Percentiles rank a stretch among this genome's conserved stretches.
phyloP scores from a whole-genome alignment of 1,140 invertebrate species.

The Pseudomyrmex cubaensis region DNA sequence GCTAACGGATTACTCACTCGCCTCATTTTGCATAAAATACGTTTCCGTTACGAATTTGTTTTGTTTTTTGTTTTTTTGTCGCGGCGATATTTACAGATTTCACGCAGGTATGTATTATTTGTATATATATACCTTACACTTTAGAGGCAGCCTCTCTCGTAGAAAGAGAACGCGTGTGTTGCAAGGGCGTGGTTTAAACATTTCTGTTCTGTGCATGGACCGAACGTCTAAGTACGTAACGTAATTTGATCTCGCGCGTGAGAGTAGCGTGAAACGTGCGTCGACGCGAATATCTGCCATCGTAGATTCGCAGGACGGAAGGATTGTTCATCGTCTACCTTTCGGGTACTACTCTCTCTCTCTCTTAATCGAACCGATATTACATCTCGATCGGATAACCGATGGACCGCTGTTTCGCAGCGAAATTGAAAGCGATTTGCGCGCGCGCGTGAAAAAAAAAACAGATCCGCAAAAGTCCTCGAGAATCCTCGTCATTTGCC shows the following conservation, averaged over 20 bases:
- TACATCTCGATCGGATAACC: conserved; percentile 7
- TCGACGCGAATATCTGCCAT: conserved; percentile 3
- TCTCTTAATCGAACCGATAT: conserved; percentile 36
- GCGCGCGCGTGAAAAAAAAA: not conserved
- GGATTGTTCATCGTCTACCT: conserved; percentile 29
- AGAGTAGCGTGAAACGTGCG: conserved; percentile 38
- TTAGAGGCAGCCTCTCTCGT: conserved; percentile 13
- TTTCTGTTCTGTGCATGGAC: conserved; percentile 36
- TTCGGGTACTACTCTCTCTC: conserved; percentile 31
- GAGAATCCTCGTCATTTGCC: no score
- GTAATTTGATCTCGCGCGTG: conserved; percentile 5
- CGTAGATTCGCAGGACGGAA: conserved; percentile 14
- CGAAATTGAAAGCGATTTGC: conserved; percentile 2
- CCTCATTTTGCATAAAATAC: conserved; percentile 70
- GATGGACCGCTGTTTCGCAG: conserved; percentile 1
- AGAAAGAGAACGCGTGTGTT: conserved; percentile 37
- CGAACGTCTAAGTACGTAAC: not conserved
- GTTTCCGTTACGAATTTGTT: conserved; percentile 50
- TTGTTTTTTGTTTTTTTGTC: conserved; percentile 24
- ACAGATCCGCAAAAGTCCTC: not conserved
- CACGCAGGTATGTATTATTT: conserved; percentile 5
- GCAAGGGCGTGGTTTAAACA: conserved; percentile 3
- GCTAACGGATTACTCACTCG: conserved; percentile 69
- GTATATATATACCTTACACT: not conserved
- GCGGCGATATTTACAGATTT: conserved; percentile 65